Evolutionary conservation across 2,888 invertebrate species (phyloP).

Genomic region (Harpalus rufipes): DNA sequence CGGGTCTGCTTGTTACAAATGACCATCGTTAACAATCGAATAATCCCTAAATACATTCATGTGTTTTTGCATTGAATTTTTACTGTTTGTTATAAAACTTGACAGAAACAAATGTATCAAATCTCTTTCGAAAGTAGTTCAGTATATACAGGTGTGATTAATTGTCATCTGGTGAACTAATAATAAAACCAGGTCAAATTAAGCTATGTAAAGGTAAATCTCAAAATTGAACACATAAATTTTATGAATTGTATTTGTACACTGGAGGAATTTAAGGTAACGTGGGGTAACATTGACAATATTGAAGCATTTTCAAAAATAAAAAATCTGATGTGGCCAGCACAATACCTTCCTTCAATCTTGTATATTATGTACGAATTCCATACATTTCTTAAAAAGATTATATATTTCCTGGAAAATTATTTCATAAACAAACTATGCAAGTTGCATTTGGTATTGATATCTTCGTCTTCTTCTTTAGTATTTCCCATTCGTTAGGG

Average conservation of each 20-base stretch:
- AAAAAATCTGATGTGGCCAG: too few relatives aligned
- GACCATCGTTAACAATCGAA: constrained; percentile 48
- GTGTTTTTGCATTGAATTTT: constrained; percentile 25
- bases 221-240: neutral
- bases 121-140: neutral
- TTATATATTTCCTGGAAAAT: too few relatives aligned
- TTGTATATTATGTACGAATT: too few relatives aligned
- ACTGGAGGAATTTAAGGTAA: too few relatives aligned
- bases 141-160: neutral
- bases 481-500: too few relatives aligned
- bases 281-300: too few relatives aligned
- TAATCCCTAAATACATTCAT: constrained; percentile 50
- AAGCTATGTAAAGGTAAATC: neutral
- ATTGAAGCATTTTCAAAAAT: too few relatives aligned
- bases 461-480: too few relatives aligned
- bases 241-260: neutral
- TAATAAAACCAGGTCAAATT: neutral
- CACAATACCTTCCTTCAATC: too few relatives aligned
- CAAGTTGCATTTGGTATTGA: too few relatives aligned
- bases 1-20: constrained; percentile 17
- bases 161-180: neutral
- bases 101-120: neutral
- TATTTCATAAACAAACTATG: too few relatives aligned
- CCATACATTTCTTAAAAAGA: too few relatives aligned
- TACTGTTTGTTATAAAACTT: constrained; percentile 13